Base-by-base conservation (phyloP, 2,888 invertebrate species). In the Lissonota sp. region DNA sequence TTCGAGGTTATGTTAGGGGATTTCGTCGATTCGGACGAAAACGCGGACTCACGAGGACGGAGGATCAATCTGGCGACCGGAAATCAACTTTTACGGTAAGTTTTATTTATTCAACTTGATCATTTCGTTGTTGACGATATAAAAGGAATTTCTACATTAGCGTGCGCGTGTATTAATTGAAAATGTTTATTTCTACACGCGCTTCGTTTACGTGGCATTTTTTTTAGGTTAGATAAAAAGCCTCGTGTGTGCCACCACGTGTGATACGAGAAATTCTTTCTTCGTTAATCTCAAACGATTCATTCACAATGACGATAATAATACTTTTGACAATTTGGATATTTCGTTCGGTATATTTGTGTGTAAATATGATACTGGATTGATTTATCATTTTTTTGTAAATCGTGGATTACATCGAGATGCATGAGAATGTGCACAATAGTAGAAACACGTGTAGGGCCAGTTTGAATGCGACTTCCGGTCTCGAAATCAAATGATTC, bases 321-420 rank as follows among this genome's bases (percentile, higher is more conserved):
- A 60, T 62, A 6, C 2, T 5, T 14, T 53, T 3, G n/a, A 49
- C 53, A 0, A 7, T 6, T 64, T 5, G 26, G 4, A 42, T 4
- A n/a, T 58, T 58, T 58, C 55, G 42, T 57, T 10, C 2, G 5
- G 10, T 14, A 46, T 14, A 7, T 16, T 42, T 53, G 51, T 0
- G 10, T 8, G 37, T 5, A 39, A 57, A 7, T 53, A 44, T 42
- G 8, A 16, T 8, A 6, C 0, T 12, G n/a, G 66, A 77, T 67
- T 67, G 1, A 39, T 58, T 14, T 8, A 46, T 58, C 44, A 16
- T 72, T 8, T 12, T 51, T 49, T 8, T 1, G 8, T n/a, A 69
- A 79, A 81, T 63, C 10, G 58, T 16, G 75, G 79, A 83, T 83
- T 83, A 70, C 51, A n/a, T 53, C 26, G 51, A 66, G n/a, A 10